phyloP scores from a whole-genome alignment of 1,140 invertebrate species.

The Drosophila littoralis region DNA sequence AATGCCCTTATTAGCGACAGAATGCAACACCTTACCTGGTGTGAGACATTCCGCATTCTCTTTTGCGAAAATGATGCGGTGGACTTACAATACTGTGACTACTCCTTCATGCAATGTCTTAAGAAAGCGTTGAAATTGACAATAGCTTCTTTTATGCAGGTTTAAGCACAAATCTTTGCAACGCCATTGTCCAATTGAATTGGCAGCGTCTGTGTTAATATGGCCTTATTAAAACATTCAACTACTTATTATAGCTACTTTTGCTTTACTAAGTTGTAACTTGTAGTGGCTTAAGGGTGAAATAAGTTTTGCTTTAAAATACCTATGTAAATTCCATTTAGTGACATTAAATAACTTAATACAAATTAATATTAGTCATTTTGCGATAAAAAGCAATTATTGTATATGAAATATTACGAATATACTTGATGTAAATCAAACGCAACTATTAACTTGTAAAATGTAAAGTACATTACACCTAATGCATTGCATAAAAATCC shows the following conservation, averaged over 20 bases:
- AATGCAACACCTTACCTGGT: neutral
- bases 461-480: constrained; percentile 68
- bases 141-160: constrained; percentile 24
- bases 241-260: constrained; percentile 59
- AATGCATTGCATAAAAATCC: constrained; percentile 27
- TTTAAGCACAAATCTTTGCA: constrained; percentile 37
- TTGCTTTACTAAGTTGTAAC: constrained; percentile 55
- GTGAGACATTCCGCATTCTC: neutral
- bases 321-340: constrained; percentile 49
- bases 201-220: constrained; percentile 59
- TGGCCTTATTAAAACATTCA: constrained; percentile 58
- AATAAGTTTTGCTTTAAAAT: constrained; percentile 64
- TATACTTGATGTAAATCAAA: constrained; percentile 39
- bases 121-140: neutral
- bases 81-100: constrained; percentile 9
- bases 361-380: constrained; percentile 27
- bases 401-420: constrained; percentile 54
- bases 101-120: constrained; percentile 10
- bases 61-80: neutral
- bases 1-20: constrained; percentile 9
- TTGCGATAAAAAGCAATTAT: constrained; percentile 27
- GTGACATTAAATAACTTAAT: constrained; percentile 46
- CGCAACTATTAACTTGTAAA: constrained; percentile 48
- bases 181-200: constrained; percentile 71
- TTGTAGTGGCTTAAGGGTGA: constrained; percentile 63